These are phyloP conservation scores for Drosophila pegasa DNA, from an alignment of 2,888 invertebrate genomes.

Conservation along the genomic window DNA sequence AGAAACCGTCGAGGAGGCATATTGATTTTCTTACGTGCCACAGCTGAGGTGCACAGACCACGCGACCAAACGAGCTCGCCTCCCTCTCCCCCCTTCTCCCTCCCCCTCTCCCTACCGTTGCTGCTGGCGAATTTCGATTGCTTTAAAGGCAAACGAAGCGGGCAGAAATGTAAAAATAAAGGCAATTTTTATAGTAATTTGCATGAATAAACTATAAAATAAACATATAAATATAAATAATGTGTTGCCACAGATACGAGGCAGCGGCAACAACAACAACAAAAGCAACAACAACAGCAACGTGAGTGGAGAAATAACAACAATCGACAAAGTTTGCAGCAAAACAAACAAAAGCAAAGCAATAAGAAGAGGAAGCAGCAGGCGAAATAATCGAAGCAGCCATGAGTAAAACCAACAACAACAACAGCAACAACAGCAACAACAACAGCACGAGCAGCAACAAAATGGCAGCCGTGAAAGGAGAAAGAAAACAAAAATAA, in stretches of 20 bases:
- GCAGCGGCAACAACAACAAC: slow-evolving; percentile 21
- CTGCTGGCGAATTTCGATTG: slow-evolving; percentile 48
- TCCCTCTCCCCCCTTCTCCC: neutral
- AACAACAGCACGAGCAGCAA: slow-evolving; percentile 28
- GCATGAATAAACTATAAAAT: slow-evolving; percentile 84
- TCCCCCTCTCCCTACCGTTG: neutral
- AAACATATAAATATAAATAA: slow-evolving; percentile 82
- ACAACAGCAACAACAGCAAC: slow-evolving; percentile 27
- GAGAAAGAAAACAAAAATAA: slow-evolving; percentile 66
- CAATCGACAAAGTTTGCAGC: slow-evolving; percentile 53
- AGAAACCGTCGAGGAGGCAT: slow-evolving; percentile 62
- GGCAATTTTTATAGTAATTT: slow-evolving; percentile 81
- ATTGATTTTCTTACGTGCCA: slow-evolving; percentile 70
- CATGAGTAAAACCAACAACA: slow-evolving; percentile 59
- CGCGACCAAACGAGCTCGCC: slow-evolving; percentile 1
- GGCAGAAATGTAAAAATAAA: slow-evolving; percentile 75
- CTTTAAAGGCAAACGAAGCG: slow-evolving; percentile 62
- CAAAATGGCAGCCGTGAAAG: slow-evolving; percentile 53
- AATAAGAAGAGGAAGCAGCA: slow-evolving; percentile 49
- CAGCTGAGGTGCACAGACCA: slow-evolving; percentile 43
- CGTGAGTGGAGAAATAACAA: slow-evolving; percentile 45
- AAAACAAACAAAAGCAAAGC: slow-evolving; percentile 60
- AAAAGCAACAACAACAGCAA: slow-evolving; percentile 33
- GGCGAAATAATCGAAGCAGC: slow-evolving; percentile 60
- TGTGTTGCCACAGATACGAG: slow-evolving; percentile 74